phyloP scores from a whole-genome alignment of 2,888 invertebrate species.

The Phorcus lineatus region DNA sequence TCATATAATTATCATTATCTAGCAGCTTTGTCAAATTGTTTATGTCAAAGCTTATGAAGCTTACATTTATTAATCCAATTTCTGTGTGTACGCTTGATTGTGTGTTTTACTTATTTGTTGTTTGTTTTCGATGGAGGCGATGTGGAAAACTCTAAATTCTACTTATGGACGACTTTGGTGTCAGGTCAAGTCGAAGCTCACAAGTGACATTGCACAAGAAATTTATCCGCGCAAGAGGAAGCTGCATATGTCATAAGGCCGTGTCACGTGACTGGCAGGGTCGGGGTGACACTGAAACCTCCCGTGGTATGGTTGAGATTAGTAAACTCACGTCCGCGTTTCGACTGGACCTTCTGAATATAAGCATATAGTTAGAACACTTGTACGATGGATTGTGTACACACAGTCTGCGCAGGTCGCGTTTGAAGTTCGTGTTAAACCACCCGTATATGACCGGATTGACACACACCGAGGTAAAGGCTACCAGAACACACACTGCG shows the following conservation, averaged over 20 bases:
- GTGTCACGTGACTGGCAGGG: background rate
- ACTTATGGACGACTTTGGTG: background rate
- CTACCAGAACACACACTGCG: conserved; percentile 57
- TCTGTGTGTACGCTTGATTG: too few relatives aligned
- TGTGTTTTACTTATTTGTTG: too few relatives aligned
- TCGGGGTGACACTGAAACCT: background rate
- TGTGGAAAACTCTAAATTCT: too few relatives aligned
- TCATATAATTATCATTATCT: too few relatives aligned
- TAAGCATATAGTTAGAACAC: conserved; percentile 15
- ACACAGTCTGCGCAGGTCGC: conserved; percentile 37
- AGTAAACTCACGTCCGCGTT: background rate
- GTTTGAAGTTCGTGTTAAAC: conserved; percentile 57
- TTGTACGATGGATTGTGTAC: background rate
- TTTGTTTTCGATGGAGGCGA: too few relatives aligned
- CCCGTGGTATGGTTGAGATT: background rate
- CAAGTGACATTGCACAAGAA: background rate
- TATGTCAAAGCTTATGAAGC: too few relatives aligned
- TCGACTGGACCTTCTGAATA: conserved; percentile 7
- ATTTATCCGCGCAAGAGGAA: background rate
- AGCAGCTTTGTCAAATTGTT: too few relatives aligned
- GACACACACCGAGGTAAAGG: conserved; percentile 60
- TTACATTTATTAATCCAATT: too few relatives aligned
- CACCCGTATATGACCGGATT: conserved; percentile 65
- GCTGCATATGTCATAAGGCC: conserved; percentile 17
- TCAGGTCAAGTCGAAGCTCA: background rate